phyloP scores from a whole-genome alignment of 2,797 vertebrate species.

The Falco peregrinus region DNA sequence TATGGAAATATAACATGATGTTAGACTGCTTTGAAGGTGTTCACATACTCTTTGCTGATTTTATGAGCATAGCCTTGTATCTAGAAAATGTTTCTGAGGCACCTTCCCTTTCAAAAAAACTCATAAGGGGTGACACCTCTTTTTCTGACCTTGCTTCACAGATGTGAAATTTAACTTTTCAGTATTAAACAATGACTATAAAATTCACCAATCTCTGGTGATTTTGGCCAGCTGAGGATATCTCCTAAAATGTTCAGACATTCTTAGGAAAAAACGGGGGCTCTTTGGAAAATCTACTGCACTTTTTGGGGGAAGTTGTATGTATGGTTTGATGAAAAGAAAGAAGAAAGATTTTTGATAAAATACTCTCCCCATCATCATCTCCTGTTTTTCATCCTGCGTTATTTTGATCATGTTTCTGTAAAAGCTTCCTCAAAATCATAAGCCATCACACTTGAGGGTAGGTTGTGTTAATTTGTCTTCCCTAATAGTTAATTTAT shows the following conservation, averaged over 20 bases:
- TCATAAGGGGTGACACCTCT: background rate
- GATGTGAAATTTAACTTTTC: background rate
- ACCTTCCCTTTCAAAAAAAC: background rate
- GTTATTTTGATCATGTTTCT: slow-evolving; percentile 23
- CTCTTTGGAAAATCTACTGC: background rate
- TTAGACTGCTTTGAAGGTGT: background rate
- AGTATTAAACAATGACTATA: background rate
- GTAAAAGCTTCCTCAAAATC: slow-evolving; percentile 26
- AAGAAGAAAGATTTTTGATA: background rate
- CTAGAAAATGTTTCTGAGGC: background rate
- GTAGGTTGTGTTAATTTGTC: slow-evolving; percentile 32
- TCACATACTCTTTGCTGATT: background rate
- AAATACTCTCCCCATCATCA: background rate
- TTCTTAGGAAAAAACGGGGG: background rate
- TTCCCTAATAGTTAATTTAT: slow-evolving; percentile 56
- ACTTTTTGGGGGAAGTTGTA: background rate
- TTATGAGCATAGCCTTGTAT: background rate
- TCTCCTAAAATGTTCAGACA: background rate
- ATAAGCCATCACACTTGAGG: background rate
- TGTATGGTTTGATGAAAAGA: background rate
- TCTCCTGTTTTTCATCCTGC: background rate
- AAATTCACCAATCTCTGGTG: background rate
- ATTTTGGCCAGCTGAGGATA: background rate
- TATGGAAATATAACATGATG: background rate
- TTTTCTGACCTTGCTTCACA: background rate